A percentile compares a stretch with the other conserved stretches of the same genome.
Conservation (phyloP, 2,797 vertebrate genomes). For the Mionectes olivaceus region DNA sequence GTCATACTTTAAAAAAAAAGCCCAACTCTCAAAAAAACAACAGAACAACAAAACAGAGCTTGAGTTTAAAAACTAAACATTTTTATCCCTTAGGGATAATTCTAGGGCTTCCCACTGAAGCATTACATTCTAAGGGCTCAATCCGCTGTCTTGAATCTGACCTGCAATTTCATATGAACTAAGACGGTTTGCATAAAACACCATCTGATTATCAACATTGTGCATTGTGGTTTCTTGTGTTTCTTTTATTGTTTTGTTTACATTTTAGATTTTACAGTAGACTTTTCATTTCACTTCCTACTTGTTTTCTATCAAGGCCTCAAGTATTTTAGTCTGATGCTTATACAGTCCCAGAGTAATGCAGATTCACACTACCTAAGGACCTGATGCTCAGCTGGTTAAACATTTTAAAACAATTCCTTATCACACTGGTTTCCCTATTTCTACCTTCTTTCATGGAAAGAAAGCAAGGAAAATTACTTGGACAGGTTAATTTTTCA, state of each 20-base stretch:
- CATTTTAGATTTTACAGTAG: not conserved
- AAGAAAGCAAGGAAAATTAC: not conserved
- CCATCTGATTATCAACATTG: not conserved
- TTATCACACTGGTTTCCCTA: not conserved
- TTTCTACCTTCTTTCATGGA: not conserved
- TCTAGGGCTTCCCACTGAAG: not conserved
- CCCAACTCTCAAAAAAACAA: not conserved
- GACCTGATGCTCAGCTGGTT: not conserved
- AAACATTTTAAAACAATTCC: not conserved
- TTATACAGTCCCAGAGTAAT: not conserved
- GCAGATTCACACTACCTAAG: not conserved
- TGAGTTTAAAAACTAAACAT: not conserved
- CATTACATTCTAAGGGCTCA: not conserved
- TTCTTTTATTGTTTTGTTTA: not conserved
- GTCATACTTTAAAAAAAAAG: not conserved
- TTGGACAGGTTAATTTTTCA: not conserved
- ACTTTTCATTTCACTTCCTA: not conserved
- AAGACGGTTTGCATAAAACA: not conserved
- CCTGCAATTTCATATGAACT: not conserved
- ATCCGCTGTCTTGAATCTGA: not conserved
- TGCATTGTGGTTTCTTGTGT: not conserved
- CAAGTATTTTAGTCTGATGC: not conserved
- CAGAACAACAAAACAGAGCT: not conserved
- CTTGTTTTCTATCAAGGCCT: not conserved
- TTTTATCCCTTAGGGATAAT: conserved; percentile 22